Base-by-base conservation (phyloP, 2,113 vertebrate species). In the Anthoscopus minutus region DNA sequence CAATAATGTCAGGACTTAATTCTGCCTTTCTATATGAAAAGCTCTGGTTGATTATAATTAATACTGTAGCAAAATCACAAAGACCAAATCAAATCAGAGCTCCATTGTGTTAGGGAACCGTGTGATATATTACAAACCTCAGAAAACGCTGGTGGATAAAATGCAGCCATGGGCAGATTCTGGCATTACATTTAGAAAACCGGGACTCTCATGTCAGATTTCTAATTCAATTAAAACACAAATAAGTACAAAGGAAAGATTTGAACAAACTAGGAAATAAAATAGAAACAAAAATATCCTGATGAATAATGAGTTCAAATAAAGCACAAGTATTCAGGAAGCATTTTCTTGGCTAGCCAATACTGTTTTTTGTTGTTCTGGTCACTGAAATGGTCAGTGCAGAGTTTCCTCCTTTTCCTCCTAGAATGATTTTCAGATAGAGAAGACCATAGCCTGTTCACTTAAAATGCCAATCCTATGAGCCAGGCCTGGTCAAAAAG, bases 1-100 rank as follows among this genome's bases (percentile, higher is more conserved):
- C 54, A 95, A 64, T 80, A 80, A 91, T 27, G 62, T 89, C 74
- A 91, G 38, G 61, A 62, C 30, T 82, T 70, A 92, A 88, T 81
- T 88, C 58, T 62, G 85, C 33, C 67, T 70, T 89, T 76, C 47
- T 79, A 50, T 58, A 22, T 80, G 85, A 89, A 85, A 86, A 44
- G 50, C 33, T 73, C 27, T 86, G 67, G 42, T 45, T 93, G 74
- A 91, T 95, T 88, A 67, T 62, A 95, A 91, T 89, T 87, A 91
- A 93, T 89, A 82, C 35, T 73, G 45, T 7, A 81, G 35, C 0
- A 6, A 86, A 93, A 91, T 82, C 62, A 69, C 71, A 86, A 88
- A 82, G 78, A 76, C 21, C 54, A 85, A 94, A 89, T 80, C 45
- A 89, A 82, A 89, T 94, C 78, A 92, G 62, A 74, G 78, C 15